Conservation (phyloP, 2,888 invertebrate species). For the Trissolcus brochymenae region DNA sequence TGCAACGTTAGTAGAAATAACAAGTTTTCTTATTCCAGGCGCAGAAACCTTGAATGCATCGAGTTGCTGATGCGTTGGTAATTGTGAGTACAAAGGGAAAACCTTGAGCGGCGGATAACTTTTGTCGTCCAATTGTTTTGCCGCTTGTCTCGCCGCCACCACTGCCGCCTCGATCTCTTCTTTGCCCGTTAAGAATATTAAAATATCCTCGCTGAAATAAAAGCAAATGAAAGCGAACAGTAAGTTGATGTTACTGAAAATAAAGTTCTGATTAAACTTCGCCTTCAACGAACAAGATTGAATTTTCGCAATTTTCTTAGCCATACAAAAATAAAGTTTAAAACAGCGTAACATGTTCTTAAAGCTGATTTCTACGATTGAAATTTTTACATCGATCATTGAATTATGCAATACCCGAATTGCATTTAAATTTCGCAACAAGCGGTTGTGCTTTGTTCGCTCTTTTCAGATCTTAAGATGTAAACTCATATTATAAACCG, state of each 20-base stretch:
- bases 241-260: constrained; percentile 8
- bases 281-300: too few relatives aligned
- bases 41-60: constrained; percentile 88
- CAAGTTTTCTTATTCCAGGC: constrained; percentile 88
- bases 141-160: constrained; percentile 84
- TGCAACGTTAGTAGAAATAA: constrained; percentile 97
- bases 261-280: too few relatives aligned
- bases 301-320: too few relatives aligned
- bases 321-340: too few relatives aligned
- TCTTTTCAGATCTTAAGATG: too few relatives aligned
- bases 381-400: too few relatives aligned
- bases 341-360: too few relatives aligned
- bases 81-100: constrained; percentile 93
- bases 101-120: constrained; percentile 84
- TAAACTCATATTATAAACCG: too few relatives aligned
- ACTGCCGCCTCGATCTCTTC: constrained; percentile 96
- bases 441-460: too few relatives aligned
- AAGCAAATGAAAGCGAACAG: not conserved
- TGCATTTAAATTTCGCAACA: too few relatives aligned
- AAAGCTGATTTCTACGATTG: too few relatives aligned
- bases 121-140: constrained; percentile 81
- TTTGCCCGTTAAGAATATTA: constrained; percentile 96
- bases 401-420: too few relatives aligned
- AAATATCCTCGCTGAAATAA: constrained; percentile 85
- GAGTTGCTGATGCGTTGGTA: constrained; percentile 91